Percentiles rank a stretch among this genome's conserved stretches.
These are phyloP conservation scores for Ostrea edulis DNA, from an alignment of 1,140 invertebrate genomes.

Conservation along the genomic window DNA sequence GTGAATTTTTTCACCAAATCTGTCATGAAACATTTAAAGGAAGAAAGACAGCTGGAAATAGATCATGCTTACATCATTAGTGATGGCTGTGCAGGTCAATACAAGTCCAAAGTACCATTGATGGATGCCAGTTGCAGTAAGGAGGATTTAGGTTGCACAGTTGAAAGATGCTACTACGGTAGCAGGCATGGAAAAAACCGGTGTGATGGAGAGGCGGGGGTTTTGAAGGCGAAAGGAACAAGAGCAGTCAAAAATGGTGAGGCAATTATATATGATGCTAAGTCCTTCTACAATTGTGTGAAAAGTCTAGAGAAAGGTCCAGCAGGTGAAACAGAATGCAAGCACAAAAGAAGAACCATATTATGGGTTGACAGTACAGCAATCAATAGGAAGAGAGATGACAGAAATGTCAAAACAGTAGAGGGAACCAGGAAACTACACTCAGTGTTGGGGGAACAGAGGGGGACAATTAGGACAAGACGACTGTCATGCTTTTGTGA, in stretches of 20 bases:
- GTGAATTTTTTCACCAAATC: neutral
- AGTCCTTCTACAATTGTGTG: neutral
- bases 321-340: neutral
- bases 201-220: constrained; percentile 46
- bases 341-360: constrained; percentile 39
- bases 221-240: constrained; percentile 15
- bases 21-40: neutral
- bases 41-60: neutral
- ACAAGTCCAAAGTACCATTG: constrained; percentile 39
- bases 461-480: constrained; percentile 10
- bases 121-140: neutral
- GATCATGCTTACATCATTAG: constrained; percentile 1
- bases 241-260: constrained; percentile 43
- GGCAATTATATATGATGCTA: neutral
- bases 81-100: constrained; percentile 43
- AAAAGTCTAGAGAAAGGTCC: neutral
- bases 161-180: constrained; percentile 27
- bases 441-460: neutral
- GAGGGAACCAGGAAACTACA: constrained; percentile 36
- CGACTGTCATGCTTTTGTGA: constrained; percentile 44
- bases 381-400: neutral
- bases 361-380: neutral
- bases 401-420: constrained; percentile 5
- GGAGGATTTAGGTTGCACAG: neutral
- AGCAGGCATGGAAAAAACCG: constrained; percentile 48